phyloP scores from a whole-genome alignment of 2,888 invertebrate species.

The Perithous albicinctus region DNA sequence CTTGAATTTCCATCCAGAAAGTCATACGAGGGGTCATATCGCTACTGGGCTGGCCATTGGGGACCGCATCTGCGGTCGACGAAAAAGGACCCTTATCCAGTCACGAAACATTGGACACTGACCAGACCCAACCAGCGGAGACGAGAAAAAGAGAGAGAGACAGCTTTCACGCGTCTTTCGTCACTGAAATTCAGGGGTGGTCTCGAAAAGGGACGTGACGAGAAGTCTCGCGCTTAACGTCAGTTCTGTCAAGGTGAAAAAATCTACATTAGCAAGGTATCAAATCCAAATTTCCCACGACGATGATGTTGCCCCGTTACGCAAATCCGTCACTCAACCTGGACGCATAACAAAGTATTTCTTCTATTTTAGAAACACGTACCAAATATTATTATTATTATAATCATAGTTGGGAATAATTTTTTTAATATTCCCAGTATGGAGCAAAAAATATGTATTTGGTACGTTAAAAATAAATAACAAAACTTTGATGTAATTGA shows the following conservation, averaged over 20 bases:
- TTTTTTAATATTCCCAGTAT: too few relatives aligned
- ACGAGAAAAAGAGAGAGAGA: conserved; percentile 23
- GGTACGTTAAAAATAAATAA: too few relatives aligned
- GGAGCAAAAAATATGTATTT: too few relatives aligned
- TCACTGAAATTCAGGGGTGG: conserved; percentile 33
- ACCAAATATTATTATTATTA: too few relatives aligned
- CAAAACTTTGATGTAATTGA: too few relatives aligned
- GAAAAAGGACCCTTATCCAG: conserved; percentile 58
- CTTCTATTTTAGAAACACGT: not conserved
- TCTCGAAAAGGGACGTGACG: conserved; percentile 30
- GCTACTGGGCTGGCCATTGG: not conserved
- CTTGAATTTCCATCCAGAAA: conserved; percentile 52
- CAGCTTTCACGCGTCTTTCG: conserved; percentile 41
- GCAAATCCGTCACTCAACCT: conserved; percentile 10
- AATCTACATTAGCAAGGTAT: conserved; percentile 44
- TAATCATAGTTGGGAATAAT: too few relatives aligned
- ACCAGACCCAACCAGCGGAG: conserved; percentile 50
- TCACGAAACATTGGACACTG: conserved; percentile 62
- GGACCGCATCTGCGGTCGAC: conserved; percentile 60
- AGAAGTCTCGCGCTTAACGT: not conserved
- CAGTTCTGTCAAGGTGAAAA: conserved; percentile 15
- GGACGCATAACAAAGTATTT: not conserved
- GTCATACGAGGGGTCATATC: conserved; percentile 27
- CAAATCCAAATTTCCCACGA: conserved; percentile 63
- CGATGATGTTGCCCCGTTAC: conserved; percentile 12